A percentile compares a stretch with the other conserved stretches of the same genome.
Conservation (phyloP, 1,140 invertebrate genomes). For the Planococcus citri region DNA sequence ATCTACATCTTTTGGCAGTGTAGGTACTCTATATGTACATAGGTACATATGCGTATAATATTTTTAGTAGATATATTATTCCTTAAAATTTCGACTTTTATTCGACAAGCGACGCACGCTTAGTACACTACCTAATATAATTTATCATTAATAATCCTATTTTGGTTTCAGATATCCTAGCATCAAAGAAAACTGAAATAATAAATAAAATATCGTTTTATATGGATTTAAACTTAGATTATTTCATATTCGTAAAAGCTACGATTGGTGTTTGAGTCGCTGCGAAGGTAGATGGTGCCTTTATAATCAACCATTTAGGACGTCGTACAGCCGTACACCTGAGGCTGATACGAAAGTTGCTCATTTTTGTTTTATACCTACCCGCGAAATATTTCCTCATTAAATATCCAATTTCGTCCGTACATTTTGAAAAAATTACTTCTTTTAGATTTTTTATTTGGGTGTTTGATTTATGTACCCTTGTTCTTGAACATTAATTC, state of each 20-base stretch:
- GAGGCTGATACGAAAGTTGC: neutral
- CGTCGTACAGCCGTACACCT: too few relatives aligned
- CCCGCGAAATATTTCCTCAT: neutral
- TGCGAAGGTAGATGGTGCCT: neutral
- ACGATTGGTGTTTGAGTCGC: neutral
- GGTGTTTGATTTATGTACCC: neutral
- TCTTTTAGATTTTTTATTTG: neutral
- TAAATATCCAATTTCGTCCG: neutral
- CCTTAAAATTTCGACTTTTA: too few relatives aligned
- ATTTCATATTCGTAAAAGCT: neutral
- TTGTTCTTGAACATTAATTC: neutral
- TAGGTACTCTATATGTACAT: too few relatives aligned
- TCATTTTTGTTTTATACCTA: neutral
- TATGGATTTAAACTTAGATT: neutral
- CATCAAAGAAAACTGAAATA: neutral
- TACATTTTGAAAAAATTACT: neutral
- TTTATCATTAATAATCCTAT: neutral
- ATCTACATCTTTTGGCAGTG: too few relatives aligned
- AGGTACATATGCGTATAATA: too few relatives aligned
- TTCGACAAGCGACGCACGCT: too few relatives aligned
- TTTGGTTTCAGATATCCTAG: neutral
- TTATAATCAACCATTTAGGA: neutral
- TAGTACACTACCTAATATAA: too few relatives aligned
- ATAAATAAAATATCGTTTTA: neutral
- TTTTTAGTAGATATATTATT: too few relatives aligned